phyloP scores from a whole-genome alignment of 2,888 invertebrate species.

The Thecophora atra region DNA sequence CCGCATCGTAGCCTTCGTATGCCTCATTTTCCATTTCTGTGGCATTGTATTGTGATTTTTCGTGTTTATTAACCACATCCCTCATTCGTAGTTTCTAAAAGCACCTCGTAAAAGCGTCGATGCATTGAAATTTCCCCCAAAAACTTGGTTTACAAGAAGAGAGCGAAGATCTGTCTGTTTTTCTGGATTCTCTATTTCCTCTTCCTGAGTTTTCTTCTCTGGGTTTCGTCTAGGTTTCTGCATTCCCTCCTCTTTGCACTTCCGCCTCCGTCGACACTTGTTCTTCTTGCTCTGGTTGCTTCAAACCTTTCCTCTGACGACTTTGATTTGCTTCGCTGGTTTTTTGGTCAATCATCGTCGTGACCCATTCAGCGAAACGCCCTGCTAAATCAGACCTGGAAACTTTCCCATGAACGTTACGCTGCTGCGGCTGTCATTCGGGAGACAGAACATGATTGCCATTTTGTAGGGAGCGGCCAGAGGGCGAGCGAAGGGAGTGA shows the following conservation, averaged over 20 bases:
- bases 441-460: not conserved
- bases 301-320: not conserved
- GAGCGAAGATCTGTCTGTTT: not conserved
- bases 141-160: not conserved
- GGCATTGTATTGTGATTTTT: not conserved
- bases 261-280: not conserved
- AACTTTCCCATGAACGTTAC: conserved; percentile 26
- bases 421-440: no score
- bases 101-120: no score
- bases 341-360: conserved; percentile 16
- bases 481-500: not conserved
- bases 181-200: not conserved
- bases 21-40: not conserved
- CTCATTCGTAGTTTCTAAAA: no score
- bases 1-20: no score
- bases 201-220: not conserved
- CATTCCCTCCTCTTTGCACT: not conserved
- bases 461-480: not conserved
- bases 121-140: not conserved
- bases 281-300: not conserved
- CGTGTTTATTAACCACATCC: not conserved
- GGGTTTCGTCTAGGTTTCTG: not conserved
- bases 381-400: not conserved
- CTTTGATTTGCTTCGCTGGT: conserved; percentile 36
- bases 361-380: conserved; percentile 26